Percentiles rank a stretch among this genome's conserved stretches.
Conservation (phyloP, 2,797 vertebrate genomes). For the Clarias fuscus region DNA sequence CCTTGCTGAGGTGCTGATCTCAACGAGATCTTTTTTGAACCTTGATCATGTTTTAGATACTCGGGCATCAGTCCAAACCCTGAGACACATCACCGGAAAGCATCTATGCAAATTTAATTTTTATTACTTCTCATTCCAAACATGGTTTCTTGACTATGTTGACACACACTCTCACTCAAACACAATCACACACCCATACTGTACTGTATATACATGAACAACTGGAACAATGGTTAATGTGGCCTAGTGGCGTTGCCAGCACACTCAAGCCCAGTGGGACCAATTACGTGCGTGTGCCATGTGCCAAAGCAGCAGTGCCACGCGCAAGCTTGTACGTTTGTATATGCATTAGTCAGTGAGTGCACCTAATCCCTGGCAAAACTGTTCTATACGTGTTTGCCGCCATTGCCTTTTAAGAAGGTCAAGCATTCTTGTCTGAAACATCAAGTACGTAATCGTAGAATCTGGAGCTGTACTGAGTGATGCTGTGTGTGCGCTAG, state of each 20-base stretch:
- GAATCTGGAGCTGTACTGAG: not conserved
- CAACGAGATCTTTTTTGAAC: too few relatives aligned
- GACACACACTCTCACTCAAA: slow-evolving; percentile 31
- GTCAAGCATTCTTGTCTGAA: slow-evolving; percentile 4
- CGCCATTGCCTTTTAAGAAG: not conserved
- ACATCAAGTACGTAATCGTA: not conserved
- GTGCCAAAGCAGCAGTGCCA: slow-evolving; percentile 33
- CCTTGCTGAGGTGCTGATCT: not conserved
- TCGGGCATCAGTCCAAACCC: not conserved
- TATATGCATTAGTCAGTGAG: slow-evolving; percentile 20
- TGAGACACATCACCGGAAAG: not conserved
- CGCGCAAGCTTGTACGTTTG: not conserved
- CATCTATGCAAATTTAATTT: not conserved
- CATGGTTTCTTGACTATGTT: slow-evolving; percentile 11
- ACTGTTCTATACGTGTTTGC: not conserved
- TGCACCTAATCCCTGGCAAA: slow-evolving; percentile 5
- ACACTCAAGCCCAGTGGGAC: slow-evolving; percentile 48
- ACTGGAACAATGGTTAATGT: slow-evolving; percentile 16
- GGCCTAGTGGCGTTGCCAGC: slow-evolving; percentile 4
- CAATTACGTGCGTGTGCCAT: slow-evolving; percentile 49
- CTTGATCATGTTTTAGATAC: not conserved
- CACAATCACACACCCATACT: slow-evolving; percentile 30
- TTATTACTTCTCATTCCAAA: slow-evolving; percentile 6
- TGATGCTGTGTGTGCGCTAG: not conserved
- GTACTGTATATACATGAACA: slow-evolving; percentile 15